Conservation (phyloP, 2,888 invertebrate species). For the Neuroscelio doddi region DNA sequence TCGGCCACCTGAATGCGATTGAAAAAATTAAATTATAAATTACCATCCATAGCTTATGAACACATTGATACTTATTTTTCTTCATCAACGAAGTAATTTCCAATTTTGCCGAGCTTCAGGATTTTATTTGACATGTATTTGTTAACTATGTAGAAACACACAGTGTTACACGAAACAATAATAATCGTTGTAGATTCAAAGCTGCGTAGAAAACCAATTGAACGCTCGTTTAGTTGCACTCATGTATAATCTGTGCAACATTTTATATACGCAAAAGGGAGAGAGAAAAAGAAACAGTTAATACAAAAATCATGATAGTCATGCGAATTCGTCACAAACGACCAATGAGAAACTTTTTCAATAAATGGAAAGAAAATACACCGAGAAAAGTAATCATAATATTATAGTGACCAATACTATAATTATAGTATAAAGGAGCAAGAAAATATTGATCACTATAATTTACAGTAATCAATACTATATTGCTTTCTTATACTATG, state of each 20-base stretch:
- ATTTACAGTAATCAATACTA: no score
- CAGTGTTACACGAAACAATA: slow-evolving; percentile 32
- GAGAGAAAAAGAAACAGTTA: slow-evolving; percentile 42
- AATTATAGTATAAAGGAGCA: no score
- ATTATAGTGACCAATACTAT: no score
- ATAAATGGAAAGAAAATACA: no score
- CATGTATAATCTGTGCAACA: slow-evolving; percentile 37
- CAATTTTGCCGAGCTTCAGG: slow-evolving; percentile 16
- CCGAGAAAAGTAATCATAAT: no score
- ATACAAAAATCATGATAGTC: slow-evolving; percentile 26
- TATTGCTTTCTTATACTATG: no score
- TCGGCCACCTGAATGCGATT: slow-evolving; percentile 31
- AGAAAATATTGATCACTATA: no score
- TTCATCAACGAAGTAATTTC: slow-evolving; percentile 2
- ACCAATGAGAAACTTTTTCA: not conserved
- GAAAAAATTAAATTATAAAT: slow-evolving; percentile 31
- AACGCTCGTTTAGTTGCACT: slow-evolving; percentile 36
- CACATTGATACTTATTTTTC: slow-evolving; percentile 17
- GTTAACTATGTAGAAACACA: slow-evolving; percentile 25
- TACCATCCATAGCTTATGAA: slow-evolving; percentile 41
- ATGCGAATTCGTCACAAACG: slow-evolving; percentile 4
- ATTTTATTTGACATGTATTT: slow-evolving; percentile 16
- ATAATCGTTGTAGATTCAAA: slow-evolving; percentile 40
- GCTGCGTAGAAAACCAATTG: slow-evolving; percentile 37
- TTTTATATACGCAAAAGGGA: slow-evolving; percentile 39